phyloP scores from a whole-genome alignment of 1,140 invertebrate genomes.

The Eciton burchellii region DNA sequence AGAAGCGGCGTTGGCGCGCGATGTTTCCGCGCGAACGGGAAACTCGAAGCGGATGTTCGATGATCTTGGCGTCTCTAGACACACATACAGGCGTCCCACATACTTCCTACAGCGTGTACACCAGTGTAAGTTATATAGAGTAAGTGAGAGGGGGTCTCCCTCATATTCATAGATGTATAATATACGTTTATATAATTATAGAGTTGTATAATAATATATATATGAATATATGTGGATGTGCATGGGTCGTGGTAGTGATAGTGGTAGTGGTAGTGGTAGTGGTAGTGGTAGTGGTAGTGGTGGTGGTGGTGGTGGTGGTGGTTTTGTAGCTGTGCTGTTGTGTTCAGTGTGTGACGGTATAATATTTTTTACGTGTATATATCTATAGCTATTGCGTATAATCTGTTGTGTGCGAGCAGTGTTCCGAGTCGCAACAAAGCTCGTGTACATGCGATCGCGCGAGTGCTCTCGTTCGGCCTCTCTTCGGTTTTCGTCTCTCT shows the following conservation, averaged over 20 bases:
- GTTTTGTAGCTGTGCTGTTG: conserved; percentile 74
- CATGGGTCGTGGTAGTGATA: conserved; percentile 59
- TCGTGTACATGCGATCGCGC: conserved; percentile 62
- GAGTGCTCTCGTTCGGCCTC: conserved; percentile 39
- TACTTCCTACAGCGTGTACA: conserved; percentile 65
- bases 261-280: conserved; percentile 6
- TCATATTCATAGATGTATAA: conserved; percentile 46
- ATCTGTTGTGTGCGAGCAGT: conserved; percentile 51
- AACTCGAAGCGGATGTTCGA: conserved; percentile 57
- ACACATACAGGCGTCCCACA: conserved; percentile 74
- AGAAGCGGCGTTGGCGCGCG: conserved; percentile 42
- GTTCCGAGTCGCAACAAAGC: conserved; percentile 52
- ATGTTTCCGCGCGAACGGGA: conserved; percentile 52
- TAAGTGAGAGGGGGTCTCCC: conserved; percentile 57
- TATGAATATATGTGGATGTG: conserved; percentile 68
- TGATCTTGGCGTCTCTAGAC: conserved; percentile 55
- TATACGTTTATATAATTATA: conserved; percentile 60
- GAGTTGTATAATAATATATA: conserved; percentile 64
- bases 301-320: conserved; percentile 46
- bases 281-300: neutral
- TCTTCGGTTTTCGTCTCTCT: conserved; percentile 2
- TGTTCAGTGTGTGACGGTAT: conserved; percentile 81
- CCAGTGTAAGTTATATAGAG: conserved; percentile 64
- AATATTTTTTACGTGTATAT: conserved; percentile 38
- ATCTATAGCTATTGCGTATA: conserved; percentile 32